Percentiles rank a stretch among this genome's conserved stretches.
Conservation (phyloP, 35 echinoderm and acorn worm genomes). For the Amphiura filiformis region DNA sequence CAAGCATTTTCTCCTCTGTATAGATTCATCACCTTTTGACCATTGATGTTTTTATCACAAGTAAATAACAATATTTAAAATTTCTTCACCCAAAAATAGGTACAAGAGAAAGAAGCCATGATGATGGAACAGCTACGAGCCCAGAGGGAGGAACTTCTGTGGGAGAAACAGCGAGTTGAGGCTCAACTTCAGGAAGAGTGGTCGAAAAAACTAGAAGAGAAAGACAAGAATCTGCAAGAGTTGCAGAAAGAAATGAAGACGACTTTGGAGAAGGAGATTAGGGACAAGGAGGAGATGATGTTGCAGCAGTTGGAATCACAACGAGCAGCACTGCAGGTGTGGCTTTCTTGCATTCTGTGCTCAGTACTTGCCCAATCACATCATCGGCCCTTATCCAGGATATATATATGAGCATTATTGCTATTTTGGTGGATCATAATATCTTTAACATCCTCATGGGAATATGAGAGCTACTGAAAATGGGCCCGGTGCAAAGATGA, state of each 20-base stretch:
- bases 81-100: no score
- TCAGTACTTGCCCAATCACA: background rate
- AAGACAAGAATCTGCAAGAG: slow-evolving; percentile 68
- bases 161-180: slow-evolving; percentile 56
- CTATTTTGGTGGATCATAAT: background rate
- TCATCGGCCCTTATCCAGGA: background rate
- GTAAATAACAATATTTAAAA: no score
- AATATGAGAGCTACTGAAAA: no score
- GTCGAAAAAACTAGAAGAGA: slow-evolving; percentile 71
- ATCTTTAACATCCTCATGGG: no score
- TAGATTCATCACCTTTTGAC: no score
- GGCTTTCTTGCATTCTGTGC: background rate
- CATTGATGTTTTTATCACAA: no score
- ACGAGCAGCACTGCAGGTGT: slow-evolving; percentile 46
- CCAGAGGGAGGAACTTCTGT: slow-evolving; percentile 64
- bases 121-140: slow-evolving; percentile 78
- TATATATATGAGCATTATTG: background rate
- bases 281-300: slow-evolving; percentile 79
- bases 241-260: slow-evolving; percentile 53
- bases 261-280: slow-evolving; percentile 64
- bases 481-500: no score
- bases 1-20: no score
- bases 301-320: slow-evolving; percentile 68
- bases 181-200: slow-evolving; percentile 58
- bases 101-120: slow-evolving; percentile 67